Evolutionary conservation across 1,140 invertebrate genomes (phyloP), one percentile per base, ranked within the genome.

Genomic region (Psilanteris sp.): DNA sequence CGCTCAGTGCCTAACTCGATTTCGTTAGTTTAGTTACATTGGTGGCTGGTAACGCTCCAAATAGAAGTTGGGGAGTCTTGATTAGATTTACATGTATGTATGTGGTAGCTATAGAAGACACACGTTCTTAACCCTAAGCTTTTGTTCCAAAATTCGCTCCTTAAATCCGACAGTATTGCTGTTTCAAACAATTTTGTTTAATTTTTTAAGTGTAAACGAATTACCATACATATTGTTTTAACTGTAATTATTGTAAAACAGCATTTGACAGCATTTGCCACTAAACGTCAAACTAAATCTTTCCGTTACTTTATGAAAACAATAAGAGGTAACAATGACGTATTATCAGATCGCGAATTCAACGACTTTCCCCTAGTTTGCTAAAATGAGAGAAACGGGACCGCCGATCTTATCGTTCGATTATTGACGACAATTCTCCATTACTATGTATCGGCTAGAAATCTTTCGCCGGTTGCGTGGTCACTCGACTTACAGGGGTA

Each of bases 11-110:
- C 79, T 85, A 85, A 85, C 82, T 85, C 83, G 76, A 85, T 85
- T 85, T 84, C 71, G 82, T 85, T 85, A 85, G 83, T 85, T 85
- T 85, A 84, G 83, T 85, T 85, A 85, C 83, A 85, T 84, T 54
- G 81, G 83, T 76, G 83, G 82, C 80, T 83, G 80, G 82, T 83
- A 83, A 83, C 79, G 79, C 80, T 82, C 80, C 59, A 81, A 82
- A 41, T 80, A 61, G 70, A 64, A 54, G 77, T 55, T 80, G 68
- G 83, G 82, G 83, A 80, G 82, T 79, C 64, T 80, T 85, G 83
- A 85, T 85, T 85, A 84, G 80, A 85, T 85, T 85, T 85, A 79
- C 83, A 84, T 85, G 83, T 72, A 77, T 83, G 82, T 83, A 81
- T 67, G 59, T 61, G 46, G 34, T 31, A 31, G 37, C 10, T 4